A percentile compares a stretch with the other conserved stretches of the same genome.
These are phyloP conservation scores for Drosophila algonquin DNA, from an alignment of 2,888 invertebrate genomes.

Conservation along the genomic window DNA sequence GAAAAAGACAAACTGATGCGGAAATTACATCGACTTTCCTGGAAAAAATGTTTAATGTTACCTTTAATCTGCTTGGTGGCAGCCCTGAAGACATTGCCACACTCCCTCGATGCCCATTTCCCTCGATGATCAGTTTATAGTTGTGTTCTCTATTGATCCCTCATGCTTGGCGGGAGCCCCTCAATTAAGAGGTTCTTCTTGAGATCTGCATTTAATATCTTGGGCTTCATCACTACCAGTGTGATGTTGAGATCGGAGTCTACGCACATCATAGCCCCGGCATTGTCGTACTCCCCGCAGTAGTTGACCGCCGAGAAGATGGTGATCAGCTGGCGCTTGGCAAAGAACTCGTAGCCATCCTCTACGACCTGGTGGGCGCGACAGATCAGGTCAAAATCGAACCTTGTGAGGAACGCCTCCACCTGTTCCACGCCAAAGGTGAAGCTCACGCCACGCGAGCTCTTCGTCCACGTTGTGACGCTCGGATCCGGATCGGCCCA, in stretches of 20 bases:
- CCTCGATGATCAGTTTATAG: neutral
- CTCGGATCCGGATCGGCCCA: slow-evolving; percentile 99
- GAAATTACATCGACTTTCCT: slow-evolving; percentile 30
- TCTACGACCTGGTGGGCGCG: slow-evolving; percentile 91
- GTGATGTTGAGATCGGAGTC: slow-evolving; percentile 78
- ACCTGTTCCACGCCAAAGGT: slow-evolving; percentile 99
- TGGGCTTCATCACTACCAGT: slow-evolving; percentile 33
- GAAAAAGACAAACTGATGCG: slow-evolving; percentile 14
- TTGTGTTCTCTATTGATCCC: neutral
- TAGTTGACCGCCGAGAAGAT: slow-evolving; percentile 96
- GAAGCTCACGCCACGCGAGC: slow-evolving; percentile 99
- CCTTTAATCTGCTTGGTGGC: neutral
- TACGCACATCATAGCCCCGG: slow-evolving; percentile 85
- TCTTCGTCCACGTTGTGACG: slow-evolving; percentile 99
- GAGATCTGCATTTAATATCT: neutral
- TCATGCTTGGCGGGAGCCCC: neutral
- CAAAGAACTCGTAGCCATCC: slow-evolving; percentile 38
- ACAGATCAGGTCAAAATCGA: slow-evolving; percentile 99
- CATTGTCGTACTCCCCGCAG: slow-evolving; percentile 94
- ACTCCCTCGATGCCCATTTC: neutral
- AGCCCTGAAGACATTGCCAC: neutral
- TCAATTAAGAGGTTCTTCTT: neutral
- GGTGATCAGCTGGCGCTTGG: slow-evolving; percentile 75
- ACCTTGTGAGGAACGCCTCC: slow-evolving; percentile 98
- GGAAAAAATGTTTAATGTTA: neutral